phyloP scores from a whole-genome alignment of 2,113 vertebrate species.

The Baryphthengus martii region DNA sequence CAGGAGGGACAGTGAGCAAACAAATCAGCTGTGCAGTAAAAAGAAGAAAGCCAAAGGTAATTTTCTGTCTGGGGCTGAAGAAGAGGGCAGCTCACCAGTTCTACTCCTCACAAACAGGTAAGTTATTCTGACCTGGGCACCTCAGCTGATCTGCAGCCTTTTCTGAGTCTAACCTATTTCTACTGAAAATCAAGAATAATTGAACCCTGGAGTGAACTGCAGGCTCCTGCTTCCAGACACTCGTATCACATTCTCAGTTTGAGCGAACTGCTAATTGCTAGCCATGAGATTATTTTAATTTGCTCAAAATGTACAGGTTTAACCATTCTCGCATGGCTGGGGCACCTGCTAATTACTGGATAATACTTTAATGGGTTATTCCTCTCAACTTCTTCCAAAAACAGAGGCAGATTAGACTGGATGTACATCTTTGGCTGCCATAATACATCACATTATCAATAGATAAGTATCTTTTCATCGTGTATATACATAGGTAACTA shows the following conservation, averaged over 20 bases:
- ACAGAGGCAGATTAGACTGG: not conserved
- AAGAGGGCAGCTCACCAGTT: not conserved
- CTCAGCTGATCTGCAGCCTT: not conserved
- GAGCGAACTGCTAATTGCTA: not conserved
- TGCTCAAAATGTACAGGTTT: not conserved
- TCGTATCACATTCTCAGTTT: not conserved
- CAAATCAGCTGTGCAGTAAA: not conserved
- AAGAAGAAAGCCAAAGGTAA: not conserved
- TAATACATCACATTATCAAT: not conserved
- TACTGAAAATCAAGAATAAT: not conserved
- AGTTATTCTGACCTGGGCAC: not conserved
- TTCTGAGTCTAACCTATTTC: not conserved
- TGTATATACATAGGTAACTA: not conserved
- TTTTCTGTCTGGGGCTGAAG: not conserved
- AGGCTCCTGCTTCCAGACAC: not conserved
- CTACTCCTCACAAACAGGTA: not conserved
- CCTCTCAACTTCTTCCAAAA: not conserved
- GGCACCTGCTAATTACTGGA: not conserved
- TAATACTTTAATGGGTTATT: not conserved
- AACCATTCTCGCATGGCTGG: not conserved
- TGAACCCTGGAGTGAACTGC: not conserved
- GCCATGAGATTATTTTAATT: conserved; percentile 5
- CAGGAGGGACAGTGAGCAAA: not conserved
- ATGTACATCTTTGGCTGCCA: not conserved
- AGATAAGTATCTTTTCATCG: not conserved